phyloP scores from a whole-genome alignment of 2,797 vertebrate genomes.

The Poeciliopsis presidionis region DNA sequence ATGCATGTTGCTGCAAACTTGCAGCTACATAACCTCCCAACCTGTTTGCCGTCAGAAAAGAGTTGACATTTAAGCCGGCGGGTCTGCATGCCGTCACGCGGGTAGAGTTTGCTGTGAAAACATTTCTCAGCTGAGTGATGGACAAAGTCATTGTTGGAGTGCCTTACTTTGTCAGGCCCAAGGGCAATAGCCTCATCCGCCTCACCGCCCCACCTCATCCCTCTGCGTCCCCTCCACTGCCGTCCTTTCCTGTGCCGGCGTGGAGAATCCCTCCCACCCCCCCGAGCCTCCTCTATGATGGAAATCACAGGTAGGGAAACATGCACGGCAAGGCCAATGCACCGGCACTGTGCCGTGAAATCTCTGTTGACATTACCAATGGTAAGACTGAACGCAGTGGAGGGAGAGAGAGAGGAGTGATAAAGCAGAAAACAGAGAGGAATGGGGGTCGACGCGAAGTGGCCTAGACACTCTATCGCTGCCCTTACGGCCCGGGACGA shows the following conservation, averaged over 20 bases:
- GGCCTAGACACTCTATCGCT: slow-evolving; percentile 37
- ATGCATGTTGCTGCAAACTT: neutral
- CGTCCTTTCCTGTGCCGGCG: slow-evolving; percentile 37
- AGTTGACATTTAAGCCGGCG: slow-evolving; percentile 54
- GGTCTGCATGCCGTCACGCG: slow-evolving; percentile 51
- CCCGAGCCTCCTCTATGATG: slow-evolving; percentile 74
- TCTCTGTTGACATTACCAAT: slow-evolving; percentile 78
- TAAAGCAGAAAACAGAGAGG: slow-evolving; percentile 42
- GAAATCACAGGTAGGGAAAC: slow-evolving; percentile 77
- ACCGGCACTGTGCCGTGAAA: slow-evolving; percentile 74
- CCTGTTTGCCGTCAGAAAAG: slow-evolving; percentile 12
- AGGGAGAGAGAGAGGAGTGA: slow-evolving; percentile 37
- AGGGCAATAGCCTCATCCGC: slow-evolving; percentile 35
- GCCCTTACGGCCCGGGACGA: slow-evolving; percentile 23
- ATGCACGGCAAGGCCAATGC: slow-evolving; percentile 69
- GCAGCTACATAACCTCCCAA: neutral
- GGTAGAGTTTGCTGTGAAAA: slow-evolving; percentile 63
- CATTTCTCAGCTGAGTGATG: slow-evolving; percentile 62
- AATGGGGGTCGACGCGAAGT: slow-evolving; percentile 42
- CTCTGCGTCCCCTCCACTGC: neutral
- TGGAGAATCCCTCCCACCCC: slow-evolving; percentile 62
- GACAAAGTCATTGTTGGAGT: slow-evolving; percentile 64
- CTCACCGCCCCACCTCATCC: neutral
- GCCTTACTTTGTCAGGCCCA: slow-evolving; percentile 60
- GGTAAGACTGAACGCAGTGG: slow-evolving; percentile 50